Base-by-base conservation (phyloP, 1,140 invertebrate genomes). In the Lasaia peninsularis region DNA sequence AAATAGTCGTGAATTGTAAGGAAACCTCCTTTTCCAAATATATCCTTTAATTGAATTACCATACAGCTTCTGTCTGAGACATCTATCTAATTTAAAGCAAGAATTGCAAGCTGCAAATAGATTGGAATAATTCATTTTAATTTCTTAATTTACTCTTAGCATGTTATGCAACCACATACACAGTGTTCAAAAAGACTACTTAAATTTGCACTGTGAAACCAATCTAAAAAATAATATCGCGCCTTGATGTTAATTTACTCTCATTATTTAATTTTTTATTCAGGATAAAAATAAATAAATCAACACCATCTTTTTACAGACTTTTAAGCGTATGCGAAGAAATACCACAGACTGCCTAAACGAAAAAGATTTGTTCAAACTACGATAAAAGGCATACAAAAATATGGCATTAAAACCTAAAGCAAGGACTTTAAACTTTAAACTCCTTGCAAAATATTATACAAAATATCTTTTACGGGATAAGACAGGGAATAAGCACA, bases 41-140 rank as follows among this genome's bases (percentile, higher is more conserved):
- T 67, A 60, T 31, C 58, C 63, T 59, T 58, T 71, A 51, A 55
- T 54, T 60, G 58, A 71, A 28, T 65, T 67, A 52, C 59, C 68
- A 9, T 70, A 54, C 18, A 78, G 33, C 56, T 70, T 78, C 52
- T 68, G 62, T 37, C 62, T 65, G 14, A 73, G 53, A 24, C 62
- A 62, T 49, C 65, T 55, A 63, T 82, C 73, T 69, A 79, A 61
- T 71, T 77, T 80, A 57, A 75, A 53, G 63, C 68, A 79, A 49
- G 71, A 65, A 56, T 72, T 81, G 52, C 76, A 54, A 54, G 80
- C 60, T 63, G 78, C 53, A 71, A 65, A 73, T 62, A 73, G 40
- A 72, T 70, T 73, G 11, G 71, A 74, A 78, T 66, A 76, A 79
- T 78, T 78, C 82, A 86, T 86, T 75, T 86, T 78, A 72, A 12